phyloP scores from a whole-genome alignment of 2,888 invertebrate genomes.

The Ichneumoninae sp. region DNA sequence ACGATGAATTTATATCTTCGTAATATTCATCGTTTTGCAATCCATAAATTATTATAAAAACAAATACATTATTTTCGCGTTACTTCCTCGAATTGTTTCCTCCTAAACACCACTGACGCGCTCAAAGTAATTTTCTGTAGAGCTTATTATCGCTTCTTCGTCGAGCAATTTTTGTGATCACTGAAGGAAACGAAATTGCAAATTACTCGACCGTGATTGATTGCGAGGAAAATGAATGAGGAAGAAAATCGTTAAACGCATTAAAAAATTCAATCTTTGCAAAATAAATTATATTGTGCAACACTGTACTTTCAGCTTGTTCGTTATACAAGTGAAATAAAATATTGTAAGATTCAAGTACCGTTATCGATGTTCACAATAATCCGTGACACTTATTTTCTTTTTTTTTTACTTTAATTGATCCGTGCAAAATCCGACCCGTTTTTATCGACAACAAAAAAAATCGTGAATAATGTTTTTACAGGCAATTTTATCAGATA shows the following conservation, averaged over 20 bases:
- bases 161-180: neutral
- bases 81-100: neutral
- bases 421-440: neutral
- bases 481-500: neutral
- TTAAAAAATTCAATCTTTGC: neutral
- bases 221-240: slow-evolving; percentile 4
- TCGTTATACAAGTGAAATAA: neutral
- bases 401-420: neutral
- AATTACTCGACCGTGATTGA: neutral
- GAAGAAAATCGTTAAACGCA: neutral
- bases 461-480: neutral
- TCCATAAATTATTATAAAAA: neutral
- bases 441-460: neutral
- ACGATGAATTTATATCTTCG: neutral
- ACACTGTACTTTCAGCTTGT: neutral
- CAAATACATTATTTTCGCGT: neutral
- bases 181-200: neutral
- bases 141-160: neutral
- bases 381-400: neutral
- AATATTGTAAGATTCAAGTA: neutral
- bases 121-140: neutral
- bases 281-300: neutral
- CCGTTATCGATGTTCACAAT: neutral
- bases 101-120: neutral
- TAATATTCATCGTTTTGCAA: neutral